phyloP scores from a whole-genome alignment of 2,113 vertebrate genomes.

The Lota lota region DNA sequence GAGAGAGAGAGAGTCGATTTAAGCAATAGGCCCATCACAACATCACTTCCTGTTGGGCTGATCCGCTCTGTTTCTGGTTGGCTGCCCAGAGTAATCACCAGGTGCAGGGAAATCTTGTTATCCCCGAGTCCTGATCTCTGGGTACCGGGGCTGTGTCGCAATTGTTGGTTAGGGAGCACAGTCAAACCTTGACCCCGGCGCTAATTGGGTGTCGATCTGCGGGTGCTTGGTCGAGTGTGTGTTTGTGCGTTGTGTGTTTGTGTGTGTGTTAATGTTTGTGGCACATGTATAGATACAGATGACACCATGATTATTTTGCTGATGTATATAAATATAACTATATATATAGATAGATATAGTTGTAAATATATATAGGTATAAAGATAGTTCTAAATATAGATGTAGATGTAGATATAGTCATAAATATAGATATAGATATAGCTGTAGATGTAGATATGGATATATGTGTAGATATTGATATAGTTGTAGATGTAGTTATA shows the following conservation, averaged over 20 bases:
- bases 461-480: not conserved
- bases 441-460: not conserved
- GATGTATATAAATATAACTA: too few species aligned
- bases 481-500: too few species aligned
- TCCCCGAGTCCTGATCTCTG: conserved; percentile 59
- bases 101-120: conserved; percentile 72
- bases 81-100: conserved; percentile 69
- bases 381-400: too few species aligned
- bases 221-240: not conserved
- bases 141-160: conserved; percentile 49
- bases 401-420: too few species aligned
- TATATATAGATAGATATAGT: too few species aligned
- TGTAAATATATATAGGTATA: too few species aligned
- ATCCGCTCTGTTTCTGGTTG: conserved; percentile 64
- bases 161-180: conserved; percentile 34
- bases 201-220: conserved; percentile 60
- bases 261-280: conserved; percentile 16
- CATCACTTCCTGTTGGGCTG: conserved; percentile 47
- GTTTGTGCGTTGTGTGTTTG: conserved; percentile 4
- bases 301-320: too few species aligned
- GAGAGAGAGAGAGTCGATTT: conserved; percentile 38
- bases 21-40: conserved; percentile 32
- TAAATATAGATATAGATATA: too few species aligned
- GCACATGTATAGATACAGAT: too few species aligned
- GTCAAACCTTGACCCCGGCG: conserved; percentile 64